Conservation (phyloP, 1,140 invertebrate genomes). For the Philotrypesis tridentata region DNA sequence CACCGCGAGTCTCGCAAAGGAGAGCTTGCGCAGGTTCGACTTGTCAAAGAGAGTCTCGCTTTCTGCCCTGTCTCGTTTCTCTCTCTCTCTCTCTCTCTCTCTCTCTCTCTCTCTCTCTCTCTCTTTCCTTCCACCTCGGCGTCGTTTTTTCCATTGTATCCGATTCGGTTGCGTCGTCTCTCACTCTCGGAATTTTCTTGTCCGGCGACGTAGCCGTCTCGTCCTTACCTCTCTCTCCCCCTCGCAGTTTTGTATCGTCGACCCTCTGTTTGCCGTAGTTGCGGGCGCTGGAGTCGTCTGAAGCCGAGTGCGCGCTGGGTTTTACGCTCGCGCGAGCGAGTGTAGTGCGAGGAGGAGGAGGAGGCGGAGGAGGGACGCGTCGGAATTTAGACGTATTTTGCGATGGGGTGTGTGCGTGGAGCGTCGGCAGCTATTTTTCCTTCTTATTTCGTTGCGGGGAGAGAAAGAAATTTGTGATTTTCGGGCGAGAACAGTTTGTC, state of each 20-base stretch:
- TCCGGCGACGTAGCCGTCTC: neutral
- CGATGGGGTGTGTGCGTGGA: neutral
- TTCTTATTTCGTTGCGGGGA: too few species aligned
- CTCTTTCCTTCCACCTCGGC: neutral
- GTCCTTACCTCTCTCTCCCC: conserved; percentile 33
- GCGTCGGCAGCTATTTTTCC: neutral
- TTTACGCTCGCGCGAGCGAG: neutral
- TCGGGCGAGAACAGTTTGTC: too few species aligned
- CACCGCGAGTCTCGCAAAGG: neutral
- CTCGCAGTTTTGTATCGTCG: neutral
- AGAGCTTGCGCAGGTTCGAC: conserved; percentile 53
- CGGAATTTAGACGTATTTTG: neutral
- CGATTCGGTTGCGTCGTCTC: conserved; percentile 29
- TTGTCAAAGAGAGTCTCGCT: conserved; percentile 50
- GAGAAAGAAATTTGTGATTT: too few species aligned
- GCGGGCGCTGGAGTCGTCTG: neutral
- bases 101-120: too few species aligned
- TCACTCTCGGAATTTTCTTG: conserved; percentile 45
- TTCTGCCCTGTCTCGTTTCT: neutral
- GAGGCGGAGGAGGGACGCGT: too few species aligned
- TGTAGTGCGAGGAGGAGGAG: neutral
- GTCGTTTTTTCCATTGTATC: conserved; percentile 3
- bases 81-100: too few species aligned
- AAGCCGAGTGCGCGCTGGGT: neutral
- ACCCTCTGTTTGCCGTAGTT: neutral